Conservation (phyloP, 2,888 invertebrate species). For the Melipona beecheii region DNA sequence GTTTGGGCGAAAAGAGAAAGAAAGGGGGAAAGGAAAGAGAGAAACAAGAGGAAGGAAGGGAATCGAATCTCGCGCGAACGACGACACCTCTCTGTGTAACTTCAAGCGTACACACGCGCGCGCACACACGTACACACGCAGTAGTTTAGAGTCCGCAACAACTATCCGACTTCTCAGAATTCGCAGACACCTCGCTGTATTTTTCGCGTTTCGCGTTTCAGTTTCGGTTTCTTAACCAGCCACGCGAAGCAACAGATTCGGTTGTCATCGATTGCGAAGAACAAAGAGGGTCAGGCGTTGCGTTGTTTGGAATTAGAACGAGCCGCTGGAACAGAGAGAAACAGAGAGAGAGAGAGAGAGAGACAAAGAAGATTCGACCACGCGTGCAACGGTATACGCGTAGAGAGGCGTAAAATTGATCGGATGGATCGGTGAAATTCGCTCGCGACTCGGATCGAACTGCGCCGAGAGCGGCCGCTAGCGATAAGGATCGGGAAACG, state of each 20-base stretch:
- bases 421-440: not conserved
- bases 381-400: too few species aligned
- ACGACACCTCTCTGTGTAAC: too few species aligned
- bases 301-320: too few species aligned
- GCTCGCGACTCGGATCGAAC: not conserved
- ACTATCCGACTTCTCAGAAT: not conserved
- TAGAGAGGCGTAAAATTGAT: not conserved
- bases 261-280: too few species aligned
- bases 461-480: not conserved
- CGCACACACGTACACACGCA: not conserved
- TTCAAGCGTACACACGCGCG: not conserved
- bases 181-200: too few species aligned
- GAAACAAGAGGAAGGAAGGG: not conserved
- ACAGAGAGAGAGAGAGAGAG: too few species aligned
- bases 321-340: too few species aligned
- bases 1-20: too few species aligned
- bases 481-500: conserved; percentile 30
- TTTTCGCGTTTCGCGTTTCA: too few species aligned
- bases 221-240: too few species aligned
- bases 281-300: too few species aligned
- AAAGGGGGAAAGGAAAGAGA: not conserved
- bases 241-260: too few species aligned
- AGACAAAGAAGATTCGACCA: not conserved
- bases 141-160: not conserved
- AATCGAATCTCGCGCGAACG: not conserved